A percentile compares a stretch with the other conserved stretches of the same genome.
Conservation (phyloP, 2,888 invertebrate species). For the Epistrophe grossulariae region DNA sequence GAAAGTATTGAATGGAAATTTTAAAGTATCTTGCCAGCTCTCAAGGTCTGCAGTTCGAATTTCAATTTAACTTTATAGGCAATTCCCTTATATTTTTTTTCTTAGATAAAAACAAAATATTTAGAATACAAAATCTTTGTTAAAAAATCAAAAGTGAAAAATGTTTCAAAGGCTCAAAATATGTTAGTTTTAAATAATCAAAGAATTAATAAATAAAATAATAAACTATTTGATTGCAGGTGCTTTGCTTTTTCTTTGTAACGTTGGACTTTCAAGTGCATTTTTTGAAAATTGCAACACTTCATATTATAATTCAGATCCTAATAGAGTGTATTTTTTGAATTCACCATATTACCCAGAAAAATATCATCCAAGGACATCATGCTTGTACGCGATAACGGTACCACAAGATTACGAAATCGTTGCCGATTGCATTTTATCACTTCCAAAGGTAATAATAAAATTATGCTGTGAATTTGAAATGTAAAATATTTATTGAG, state of each 20-base stretch:
- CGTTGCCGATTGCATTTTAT: constrained; percentile 78
- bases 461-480: neutral
- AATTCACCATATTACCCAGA: constrained; percentile 81
- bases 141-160: neutral
- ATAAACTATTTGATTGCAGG: neutral
- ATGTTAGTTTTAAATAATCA: constrained; percentile 77
- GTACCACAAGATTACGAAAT: constrained; percentile 80
- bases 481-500: too few species aligned
- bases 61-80: neutral
- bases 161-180: neutral
- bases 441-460: constrained; percentile 78
- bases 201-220: neutral
- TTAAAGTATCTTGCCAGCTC: constrained; percentile 84
- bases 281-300: constrained; percentile 78
- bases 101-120: too few species aligned
- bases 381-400: constrained; percentile 80
- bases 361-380: constrained; percentile 78
- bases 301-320: constrained; percentile 59
- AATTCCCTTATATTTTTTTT: too few species aligned
- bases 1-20: constrained; percentile 2
- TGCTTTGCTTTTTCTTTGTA: neutral
- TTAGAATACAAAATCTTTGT: too few species aligned
- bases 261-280: neutral
- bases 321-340: constrained; percentile 76
- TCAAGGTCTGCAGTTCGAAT: neutral